These are phyloP conservation scores for Drosophila ezoana DNA, from an alignment of 2,888 invertebrate species.

Conservation along the genomic window DNA sequence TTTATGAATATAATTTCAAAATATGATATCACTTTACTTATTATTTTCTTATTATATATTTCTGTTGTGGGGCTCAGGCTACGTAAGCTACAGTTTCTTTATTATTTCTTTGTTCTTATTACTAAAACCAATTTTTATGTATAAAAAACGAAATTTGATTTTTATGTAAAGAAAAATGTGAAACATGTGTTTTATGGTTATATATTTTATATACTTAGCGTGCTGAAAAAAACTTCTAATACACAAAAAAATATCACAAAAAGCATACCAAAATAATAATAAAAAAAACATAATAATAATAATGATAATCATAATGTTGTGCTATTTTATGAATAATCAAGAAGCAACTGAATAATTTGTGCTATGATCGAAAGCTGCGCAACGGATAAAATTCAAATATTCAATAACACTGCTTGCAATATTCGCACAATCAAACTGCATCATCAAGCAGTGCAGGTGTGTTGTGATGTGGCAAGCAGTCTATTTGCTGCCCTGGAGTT, in stretches of 20 bases:
- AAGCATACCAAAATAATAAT: slow-evolving; percentile 66
- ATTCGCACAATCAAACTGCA: background rate
- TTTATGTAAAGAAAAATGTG: slow-evolving; percentile 68
- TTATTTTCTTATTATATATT: slow-evolving; percentile 25
- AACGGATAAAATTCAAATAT: background rate
- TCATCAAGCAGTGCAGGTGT: slow-evolving; percentile 11
- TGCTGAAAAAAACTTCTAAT: slow-evolving; percentile 48
- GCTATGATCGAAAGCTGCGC: slow-evolving; percentile 12
- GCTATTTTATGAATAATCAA: slow-evolving; percentile 67
- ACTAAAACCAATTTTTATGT: slow-evolving; percentile 70
- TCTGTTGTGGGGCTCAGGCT: slow-evolving; percentile 72
- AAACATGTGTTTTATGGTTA: slow-evolving; percentile 69
- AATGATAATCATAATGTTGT: slow-evolving; percentile 60
- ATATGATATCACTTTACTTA: slow-evolving; percentile 18
- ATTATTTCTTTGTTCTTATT: slow-evolving; percentile 52
- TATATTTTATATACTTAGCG: slow-evolving; percentile 57
- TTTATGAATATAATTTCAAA: slow-evolving; percentile 18
- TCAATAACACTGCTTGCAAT: slow-evolving; percentile 17
- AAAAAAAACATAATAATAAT: slow-evolving; percentile 48
- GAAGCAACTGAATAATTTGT: slow-evolving; percentile 32
- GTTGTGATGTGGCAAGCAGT: slow-evolving; percentile 4
- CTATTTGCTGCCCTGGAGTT: background rate
- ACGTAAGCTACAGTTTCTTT: slow-evolving; percentile 68
- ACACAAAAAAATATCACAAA: slow-evolving; percentile 51
- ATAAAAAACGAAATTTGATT: slow-evolving; percentile 64